phyloP scores from a whole-genome alignment of 2,888 invertebrate genomes.

The Prosopocoilus inquinatus region DNA sequence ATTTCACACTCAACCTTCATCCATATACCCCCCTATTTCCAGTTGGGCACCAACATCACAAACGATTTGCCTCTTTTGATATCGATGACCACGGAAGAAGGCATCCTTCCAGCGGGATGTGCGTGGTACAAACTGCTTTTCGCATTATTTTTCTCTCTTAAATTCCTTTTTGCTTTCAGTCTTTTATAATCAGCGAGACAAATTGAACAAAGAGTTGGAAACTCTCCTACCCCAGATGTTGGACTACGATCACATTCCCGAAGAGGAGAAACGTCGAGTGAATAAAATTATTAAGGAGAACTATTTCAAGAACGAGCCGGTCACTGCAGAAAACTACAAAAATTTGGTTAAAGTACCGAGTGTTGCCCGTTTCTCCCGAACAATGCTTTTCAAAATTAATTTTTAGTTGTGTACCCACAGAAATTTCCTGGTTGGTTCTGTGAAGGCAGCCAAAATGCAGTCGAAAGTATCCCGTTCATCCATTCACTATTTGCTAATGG shows the following conservation, averaged over 20 bases:
- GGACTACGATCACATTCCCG: constrained; percentile 61
- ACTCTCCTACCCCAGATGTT: constrained; percentile 58
- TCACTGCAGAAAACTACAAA: too few species aligned
- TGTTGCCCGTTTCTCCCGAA: too few species aligned
- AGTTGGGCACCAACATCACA: not conserved
- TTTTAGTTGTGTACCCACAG: constrained; percentile 61
- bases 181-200: constrained; percentile 1
- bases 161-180: not conserved
- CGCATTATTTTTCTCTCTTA: too few species aligned
- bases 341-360: too few species aligned
- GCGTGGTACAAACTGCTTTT: not conserved
- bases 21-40: not conserved
- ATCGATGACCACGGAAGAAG: constrained; percentile 12
- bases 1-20: constrained; percentile 2
- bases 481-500: constrained; percentile 55
- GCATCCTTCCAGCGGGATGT: not conserved
- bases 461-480: constrained; percentile 56
- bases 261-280: constrained; percentile 50
- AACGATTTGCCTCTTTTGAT: constrained; percentile 6
- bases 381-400: not conserved
- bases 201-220: constrained; percentile 58
- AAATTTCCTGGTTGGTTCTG: constrained; percentile 57
- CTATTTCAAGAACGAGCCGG: constrained; percentile 55
- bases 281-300: constrained; percentile 56
- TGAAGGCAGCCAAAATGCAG: constrained; percentile 57